phyloP scores from a whole-genome alignment of 2,113 vertebrate species.

The Mus pahari region DNA sequence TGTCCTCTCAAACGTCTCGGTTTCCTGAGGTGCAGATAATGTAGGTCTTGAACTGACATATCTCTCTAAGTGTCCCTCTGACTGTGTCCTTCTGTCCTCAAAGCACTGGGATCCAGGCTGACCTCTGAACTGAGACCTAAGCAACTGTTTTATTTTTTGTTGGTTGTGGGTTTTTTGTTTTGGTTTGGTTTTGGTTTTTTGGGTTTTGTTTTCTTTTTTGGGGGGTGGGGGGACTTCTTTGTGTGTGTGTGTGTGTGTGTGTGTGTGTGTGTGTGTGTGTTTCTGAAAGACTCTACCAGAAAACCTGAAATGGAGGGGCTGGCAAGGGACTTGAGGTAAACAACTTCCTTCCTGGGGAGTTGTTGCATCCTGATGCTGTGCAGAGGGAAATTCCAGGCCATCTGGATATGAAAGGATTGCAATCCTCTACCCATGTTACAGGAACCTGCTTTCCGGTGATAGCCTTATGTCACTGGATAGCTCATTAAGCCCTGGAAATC shows the following conservation, averaged over 20 bases:
- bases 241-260: too few species aligned
- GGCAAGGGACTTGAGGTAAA: constrained; percentile 54
- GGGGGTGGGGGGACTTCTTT: too few species aligned
- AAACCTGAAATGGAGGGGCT: constrained; percentile 6
- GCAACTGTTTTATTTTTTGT: background rate
- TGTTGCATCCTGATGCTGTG: constrained; percentile 43
- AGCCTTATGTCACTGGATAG: constrained; percentile 36
- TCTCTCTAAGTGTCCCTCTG: background rate
- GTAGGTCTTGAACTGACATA: background rate
- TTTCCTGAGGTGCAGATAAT: background rate
- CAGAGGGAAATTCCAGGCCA: constrained; percentile 76
- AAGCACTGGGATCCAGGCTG: background rate
- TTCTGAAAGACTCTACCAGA: background rate
- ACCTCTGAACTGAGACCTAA: background rate
- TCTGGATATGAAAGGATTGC: constrained; percentile 58
- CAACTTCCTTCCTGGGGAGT: constrained; percentile 65
- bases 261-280: too few species aligned
- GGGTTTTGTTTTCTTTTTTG: too few species aligned
- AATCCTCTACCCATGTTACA: constrained; percentile 9
- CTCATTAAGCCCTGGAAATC: constrained; percentile 59
- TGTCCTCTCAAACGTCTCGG: background rate
- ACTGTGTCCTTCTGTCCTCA: background rate
- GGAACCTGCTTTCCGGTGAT: constrained; percentile 54
- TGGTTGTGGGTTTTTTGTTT: too few species aligned
- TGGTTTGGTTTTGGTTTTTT: too few species aligned